Base-by-base conservation (phyloP, 92 coral and sea anemone species). In the Metridium senile region DNA sequence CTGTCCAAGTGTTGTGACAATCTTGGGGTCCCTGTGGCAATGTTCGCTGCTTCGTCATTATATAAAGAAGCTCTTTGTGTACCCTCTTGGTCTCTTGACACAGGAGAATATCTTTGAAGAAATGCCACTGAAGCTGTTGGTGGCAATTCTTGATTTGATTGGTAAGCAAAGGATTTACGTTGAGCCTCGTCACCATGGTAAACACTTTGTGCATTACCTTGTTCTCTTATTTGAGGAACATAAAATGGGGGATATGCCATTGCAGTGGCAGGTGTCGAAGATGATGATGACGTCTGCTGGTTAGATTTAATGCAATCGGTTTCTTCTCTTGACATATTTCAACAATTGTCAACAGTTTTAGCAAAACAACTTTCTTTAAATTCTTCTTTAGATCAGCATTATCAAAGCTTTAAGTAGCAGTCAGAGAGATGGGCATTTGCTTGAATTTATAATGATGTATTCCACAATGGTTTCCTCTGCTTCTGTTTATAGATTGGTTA, bases 401-500 rank as follows among this genome's bases (percentile, higher is more conserved):
- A n/a, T n/a, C n/a, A n/a, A n/a, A n/a, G n/a, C n/a, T n/a, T n/a
- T 62, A 73, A 0, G 68, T 73, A 3, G 78, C 66, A 27, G 21
- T 58, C 78, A 73, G 30, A 3, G 78, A 73, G 1, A 31, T 17
- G 17, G 68, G 78, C 52, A 35, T 43, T 13, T 46, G 65, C 9
- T 35, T 73, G 32, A 73, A 6, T 33, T 73, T 73, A 62, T 21
- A 73, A 26, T 73, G 78, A 23, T 53, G 33, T 73, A 73, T 73
- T 62, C 56, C 68, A 20, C 19, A 39, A 23, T 73, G 78, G 21
- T 73, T 73, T 20, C 78, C 78, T 72, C 68, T 32, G 56, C 63
- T 58, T 19, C 16, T 33, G 18, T 22, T 26, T 11, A 62, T 30
- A 26, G 31, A 33, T 20, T 29, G 67, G 20, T 25, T 0, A 16